Percentiles rank a stretch among this genome's conserved stretches.
Evolutionary conservation across 2,113 vertebrate genomes (phyloP).

Genomic region (Callospermophilus lateralis): DNA sequence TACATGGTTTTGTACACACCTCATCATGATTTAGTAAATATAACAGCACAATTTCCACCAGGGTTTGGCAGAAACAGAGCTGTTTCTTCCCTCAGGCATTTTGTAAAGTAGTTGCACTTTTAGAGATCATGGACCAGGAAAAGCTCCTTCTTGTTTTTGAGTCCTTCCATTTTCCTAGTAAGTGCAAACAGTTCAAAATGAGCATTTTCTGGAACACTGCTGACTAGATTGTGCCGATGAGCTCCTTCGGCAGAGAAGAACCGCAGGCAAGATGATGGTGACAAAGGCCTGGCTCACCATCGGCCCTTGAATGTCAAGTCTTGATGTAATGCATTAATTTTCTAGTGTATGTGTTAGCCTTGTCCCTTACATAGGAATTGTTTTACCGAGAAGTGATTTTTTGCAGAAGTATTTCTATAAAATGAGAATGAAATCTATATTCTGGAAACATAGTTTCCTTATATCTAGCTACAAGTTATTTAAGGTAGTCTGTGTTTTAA

Average conservation of each 20-base stretch:
- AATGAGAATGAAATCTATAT: neutral
- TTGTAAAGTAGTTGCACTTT: neutral
- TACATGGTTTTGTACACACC: neutral
- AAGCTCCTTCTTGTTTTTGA: neutral
- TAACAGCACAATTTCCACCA: neutral
- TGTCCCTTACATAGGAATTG: neutral
- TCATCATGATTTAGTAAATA: neutral
- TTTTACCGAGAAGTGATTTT: neutral
- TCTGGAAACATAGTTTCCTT: neutral
- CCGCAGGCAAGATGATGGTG: neutral
- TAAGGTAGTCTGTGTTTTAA: constrained; percentile 43
- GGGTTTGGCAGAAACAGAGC: neutral
- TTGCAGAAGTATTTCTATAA: neutral
- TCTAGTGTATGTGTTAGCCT: neutral
- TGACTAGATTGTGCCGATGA: neutral
- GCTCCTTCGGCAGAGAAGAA: constrained; percentile 31
- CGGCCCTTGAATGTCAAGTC: neutral
- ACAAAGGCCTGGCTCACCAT: neutral
- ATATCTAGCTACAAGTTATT: constrained; percentile 34
- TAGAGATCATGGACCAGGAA: neutral
- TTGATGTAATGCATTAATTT: neutral
- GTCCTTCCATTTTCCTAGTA: neutral
- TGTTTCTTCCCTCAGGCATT: neutral
- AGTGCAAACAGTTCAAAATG: neutral
- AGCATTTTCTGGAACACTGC: neutral